These are phyloP conservation scores for Subacronicta megacephala DNA, from an alignment of 2,888 invertebrate genomes.

Conservation along the genomic window DNA sequence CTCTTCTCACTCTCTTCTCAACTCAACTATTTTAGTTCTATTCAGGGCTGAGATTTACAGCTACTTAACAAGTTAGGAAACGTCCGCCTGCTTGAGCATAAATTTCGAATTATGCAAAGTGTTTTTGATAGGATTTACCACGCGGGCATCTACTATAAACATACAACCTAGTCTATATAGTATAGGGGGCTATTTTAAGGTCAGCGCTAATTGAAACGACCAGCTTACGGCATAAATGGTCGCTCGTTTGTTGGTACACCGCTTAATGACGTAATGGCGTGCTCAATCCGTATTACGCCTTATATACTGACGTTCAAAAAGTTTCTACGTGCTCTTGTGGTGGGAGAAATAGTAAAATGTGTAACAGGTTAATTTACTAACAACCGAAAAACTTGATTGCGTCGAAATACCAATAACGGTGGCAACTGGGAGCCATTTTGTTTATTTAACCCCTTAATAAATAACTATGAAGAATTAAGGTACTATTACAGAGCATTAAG, in stretches of 20 bases:
- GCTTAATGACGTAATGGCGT: slow-evolving; percentile 64
- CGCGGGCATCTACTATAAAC: neutral
- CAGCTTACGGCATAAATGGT: slow-evolving; percentile 43
- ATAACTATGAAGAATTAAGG: no score
- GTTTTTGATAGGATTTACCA: no score
- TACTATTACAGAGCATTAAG: no score
- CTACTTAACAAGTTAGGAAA: no score
- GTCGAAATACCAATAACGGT: no score
- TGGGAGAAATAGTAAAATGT: slow-evolving; percentile 12
- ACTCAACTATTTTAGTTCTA: no score
- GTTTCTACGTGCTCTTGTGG: neutral
- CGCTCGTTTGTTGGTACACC: slow-evolving; percentile 51
- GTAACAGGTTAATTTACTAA: neutral
- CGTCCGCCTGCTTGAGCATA: no score
- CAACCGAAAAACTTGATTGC: neutral
- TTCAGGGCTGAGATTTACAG: no score
- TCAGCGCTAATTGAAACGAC: slow-evolving; percentile 52
- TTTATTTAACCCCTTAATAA: no score
- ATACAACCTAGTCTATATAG: neutral
- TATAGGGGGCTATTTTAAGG: slow-evolving; percentile 19
- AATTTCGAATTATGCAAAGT: no score
- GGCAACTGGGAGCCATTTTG: no score
- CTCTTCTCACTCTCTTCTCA: no score
- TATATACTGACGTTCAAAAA: slow-evolving; percentile 23
- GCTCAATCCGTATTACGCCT: slow-evolving; percentile 56